phyloP scores from a whole-genome alignment of 2,113 vertebrate genomes.

The Hirundichthys speculiger region DNA sequence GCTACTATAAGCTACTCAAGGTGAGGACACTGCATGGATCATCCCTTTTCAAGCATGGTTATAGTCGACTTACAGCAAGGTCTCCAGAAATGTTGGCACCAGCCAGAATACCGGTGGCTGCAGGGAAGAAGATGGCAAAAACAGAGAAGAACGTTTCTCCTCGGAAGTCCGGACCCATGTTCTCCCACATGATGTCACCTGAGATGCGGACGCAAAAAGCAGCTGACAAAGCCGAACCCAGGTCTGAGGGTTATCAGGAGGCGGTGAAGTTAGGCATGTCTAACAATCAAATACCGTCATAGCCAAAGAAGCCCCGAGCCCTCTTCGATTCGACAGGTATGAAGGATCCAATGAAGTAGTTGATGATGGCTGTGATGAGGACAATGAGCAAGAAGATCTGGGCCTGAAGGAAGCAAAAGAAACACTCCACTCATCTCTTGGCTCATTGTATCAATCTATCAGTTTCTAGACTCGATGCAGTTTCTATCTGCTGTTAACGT shows the following conservation, averaged over 20 bases:
- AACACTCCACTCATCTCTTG: neutral
- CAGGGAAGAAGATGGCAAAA: conserved; percentile 98
- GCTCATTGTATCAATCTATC: neutral
- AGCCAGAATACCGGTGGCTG: conserved; percentile 97
- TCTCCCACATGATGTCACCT: conserved; percentile 93
- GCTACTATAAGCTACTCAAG: too few species aligned
- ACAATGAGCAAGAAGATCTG: conserved; percentile 95
- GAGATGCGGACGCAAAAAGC: neutral
- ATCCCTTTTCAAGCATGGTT: neutral
- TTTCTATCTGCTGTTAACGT: neutral
- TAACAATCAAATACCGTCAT: conserved; percentile 85
- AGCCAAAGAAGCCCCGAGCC: conserved; percentile 89
- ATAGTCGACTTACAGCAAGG: conserved; percentile 88
- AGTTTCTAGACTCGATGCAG: neutral
- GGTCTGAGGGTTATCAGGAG: neutral
- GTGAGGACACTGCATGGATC: neutral
- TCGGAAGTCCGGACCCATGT: conserved; percentile 93
- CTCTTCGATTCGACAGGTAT: conserved; percentile 90
- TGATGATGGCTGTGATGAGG: conserved; percentile 89
- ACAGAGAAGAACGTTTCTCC: conserved; percentile 91
- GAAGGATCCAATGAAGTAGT: conserved; percentile 94
- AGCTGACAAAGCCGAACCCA: neutral
- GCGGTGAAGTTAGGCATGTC: neutral
- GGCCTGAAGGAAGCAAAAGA: conserved; percentile 76
- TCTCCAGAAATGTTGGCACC: conserved; percentile 99